These are phyloP conservation scores for Elmis aenea DNA, from an alignment of 2,888 invertebrate genomes.

Conservation along the genomic window DNA sequence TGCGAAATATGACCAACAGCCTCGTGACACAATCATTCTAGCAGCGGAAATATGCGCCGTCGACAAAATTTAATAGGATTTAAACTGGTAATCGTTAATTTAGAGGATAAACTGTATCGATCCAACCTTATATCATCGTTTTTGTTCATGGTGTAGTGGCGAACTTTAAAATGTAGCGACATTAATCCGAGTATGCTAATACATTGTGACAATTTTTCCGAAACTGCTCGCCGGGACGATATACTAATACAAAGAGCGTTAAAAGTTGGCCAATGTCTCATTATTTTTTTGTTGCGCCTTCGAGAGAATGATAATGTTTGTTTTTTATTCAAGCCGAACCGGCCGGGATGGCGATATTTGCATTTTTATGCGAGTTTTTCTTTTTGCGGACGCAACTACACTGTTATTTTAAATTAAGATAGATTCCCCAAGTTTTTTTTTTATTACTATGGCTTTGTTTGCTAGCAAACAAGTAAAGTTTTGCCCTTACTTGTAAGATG, in stretches of 20 bases:
- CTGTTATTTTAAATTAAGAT: slow-evolving; percentile 39
- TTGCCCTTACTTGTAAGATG: too few species aligned
- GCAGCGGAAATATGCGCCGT: too few species aligned
- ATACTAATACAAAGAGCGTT: slow-evolving; percentile 34
- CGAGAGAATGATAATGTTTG: slow-evolving; percentile 41
- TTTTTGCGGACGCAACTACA: slow-evolving; percentile 37
- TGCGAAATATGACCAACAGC: too few species aligned
- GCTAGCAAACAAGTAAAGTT: slow-evolving; percentile 19
- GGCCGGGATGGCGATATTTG: slow-evolving; percentile 35
- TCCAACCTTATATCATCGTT: too few species aligned
- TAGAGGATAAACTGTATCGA: too few species aligned
- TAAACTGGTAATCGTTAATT: too few species aligned
- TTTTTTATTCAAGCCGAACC: slow-evolving; percentile 36
- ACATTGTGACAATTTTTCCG: slow-evolving; percentile 31
- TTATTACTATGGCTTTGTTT: slow-evolving; percentile 28
- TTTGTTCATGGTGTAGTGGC: too few species aligned
- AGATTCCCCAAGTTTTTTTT: slow-evolving; percentile 35
- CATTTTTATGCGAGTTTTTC: slow-evolving; percentile 42
- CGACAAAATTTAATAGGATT: too few species aligned
- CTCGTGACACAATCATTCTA: too few species aligned
- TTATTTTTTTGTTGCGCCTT: slow-evolving; percentile 41
- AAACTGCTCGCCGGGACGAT: slow-evolving; percentile 29
- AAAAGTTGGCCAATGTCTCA: slow-evolving; percentile 39
- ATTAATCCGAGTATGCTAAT: slow-evolving; percentile 29
- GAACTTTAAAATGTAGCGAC: too few species aligned